A percentile compares a stretch with the other conserved stretches of the same genome.
Evolutionary conservation across 2,797 vertebrate species (phyloP).

Genomic region (Sardinella longiceps): DNA sequence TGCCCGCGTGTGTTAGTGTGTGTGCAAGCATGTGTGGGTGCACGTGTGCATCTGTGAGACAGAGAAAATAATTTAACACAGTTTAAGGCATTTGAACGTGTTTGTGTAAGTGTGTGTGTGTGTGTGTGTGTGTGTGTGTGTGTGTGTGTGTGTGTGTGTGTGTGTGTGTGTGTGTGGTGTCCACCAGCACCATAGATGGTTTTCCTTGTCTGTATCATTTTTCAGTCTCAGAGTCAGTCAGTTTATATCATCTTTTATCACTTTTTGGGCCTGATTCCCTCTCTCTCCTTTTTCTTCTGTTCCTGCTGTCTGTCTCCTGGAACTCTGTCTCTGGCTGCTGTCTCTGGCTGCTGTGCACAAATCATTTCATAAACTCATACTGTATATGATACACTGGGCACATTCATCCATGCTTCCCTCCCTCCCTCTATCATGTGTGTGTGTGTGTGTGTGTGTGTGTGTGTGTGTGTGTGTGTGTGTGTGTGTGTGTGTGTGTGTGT

Average conservation of each 20-base stretch:
- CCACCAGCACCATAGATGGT: neutral
- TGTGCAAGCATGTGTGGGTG: neutral
- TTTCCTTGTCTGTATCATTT: neutral
- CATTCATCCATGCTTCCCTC: too few species aligned
- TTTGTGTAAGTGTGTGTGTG: neutral
- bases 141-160: slow-evolving; percentile 17
- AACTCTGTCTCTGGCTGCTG: too few species aligned
- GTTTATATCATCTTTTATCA: too few species aligned
- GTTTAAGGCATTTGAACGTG: too few species aligned
- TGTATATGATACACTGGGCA: too few species aligned
- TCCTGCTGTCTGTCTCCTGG: neutral
- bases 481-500: too few species aligned
- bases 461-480: too few species aligned
- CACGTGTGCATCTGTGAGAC: neutral
- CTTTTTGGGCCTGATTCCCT: too few species aligned
- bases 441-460: too few species aligned
- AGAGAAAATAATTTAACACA: neutral
- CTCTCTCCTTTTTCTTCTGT: neutral
- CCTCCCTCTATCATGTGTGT: too few species aligned
- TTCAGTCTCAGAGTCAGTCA: neutral
- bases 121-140: neutral
- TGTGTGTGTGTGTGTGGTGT: neutral
- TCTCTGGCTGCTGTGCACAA: too few species aligned
- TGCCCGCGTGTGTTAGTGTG: neutral
- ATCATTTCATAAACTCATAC: too few species aligned